Base-by-base conservation (phyloP, 2,888 invertebrate genomes). In the Agrochola lota region DNA sequence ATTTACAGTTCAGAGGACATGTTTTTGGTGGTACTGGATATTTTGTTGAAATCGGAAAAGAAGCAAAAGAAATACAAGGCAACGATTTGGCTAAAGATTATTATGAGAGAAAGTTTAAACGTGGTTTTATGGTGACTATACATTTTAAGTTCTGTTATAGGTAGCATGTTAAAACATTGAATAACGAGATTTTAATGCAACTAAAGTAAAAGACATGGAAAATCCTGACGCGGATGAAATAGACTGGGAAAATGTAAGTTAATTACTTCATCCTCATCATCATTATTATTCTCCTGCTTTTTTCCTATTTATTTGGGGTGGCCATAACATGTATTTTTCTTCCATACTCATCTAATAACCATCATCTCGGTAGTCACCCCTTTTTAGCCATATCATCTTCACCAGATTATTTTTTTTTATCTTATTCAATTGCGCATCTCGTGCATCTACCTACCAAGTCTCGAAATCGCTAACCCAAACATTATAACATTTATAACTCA, bases 191-290 rank as follows among this genome's bases (percentile, higher is more conserved):
- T n/a, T 67, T 2, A 40, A 73, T 74, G 26, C 26, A 63, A 55
- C 0, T 71, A 9, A 43, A 71, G 12, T 35, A 60, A n/a, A 30
- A 20, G 71, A 87, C 59, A 85, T 88, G 84, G 91, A 88, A 9
- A 87, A 88, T 40, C 80, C 85, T 17, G 87, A 90, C 0, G 80
- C 75, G 60, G 89, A 90, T 49, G 85, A 81, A 20, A 85, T 84
- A 76, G 93, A 95, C 74, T 90, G 91, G 74, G 91, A 92, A 66
- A 91, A 91, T 74, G 94, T 95, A 76, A 94, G 95, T 86, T 15
- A 0, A 0, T 52, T 60, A 60, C 12, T n/a, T n/a, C 9, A 11
- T 35, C 6, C 23, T 17, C 20, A 46, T 63, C 4, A 23, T 17
- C 0, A 49, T 17, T 2, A 1, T 30, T 30, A 17, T 17, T 30